Evolutionary conservation across 2,113 vertebrate genomes (phyloP), one percentile per base, ranked within the genome.

Genomic region (Pollimyrus isidori): DNA sequence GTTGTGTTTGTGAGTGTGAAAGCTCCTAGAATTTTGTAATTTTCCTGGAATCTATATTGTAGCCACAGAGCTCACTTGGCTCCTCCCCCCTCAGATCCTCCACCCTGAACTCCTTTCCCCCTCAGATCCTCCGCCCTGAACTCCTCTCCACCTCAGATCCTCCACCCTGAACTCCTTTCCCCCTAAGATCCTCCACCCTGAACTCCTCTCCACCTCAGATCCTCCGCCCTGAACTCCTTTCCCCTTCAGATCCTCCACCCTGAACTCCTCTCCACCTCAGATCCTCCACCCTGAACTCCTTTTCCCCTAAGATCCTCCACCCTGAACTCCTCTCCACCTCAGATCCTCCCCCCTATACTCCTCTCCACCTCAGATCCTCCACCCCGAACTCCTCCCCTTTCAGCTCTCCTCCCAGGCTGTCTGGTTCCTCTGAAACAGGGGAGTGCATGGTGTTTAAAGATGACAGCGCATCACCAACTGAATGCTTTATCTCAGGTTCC

Each of bases 401-500:
- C 48, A 48, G 26, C 7, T 80, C 45, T 26, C 6, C 17, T 84
- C 80, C 35, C 11, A 46, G n/a, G 48, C 11, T 73, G 17, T 26
- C 46, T 42, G 53, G 30, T 5, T 19, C 17, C 15, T 7, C 65
- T 10, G 19, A 87, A 80, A 87, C 30, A 42, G 26, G 30, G 13
- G 26, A 39, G 56, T 42, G 6, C 7, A 17, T 45, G 62, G 35
- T 73, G 73, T 80, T 80, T 76, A 45, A 86, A 76, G 48, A 49
- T 7, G 23, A 89, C 56, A 86, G 83, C 73, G 56, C 58, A 50
- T 89, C 89, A 58, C 58, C 42, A 56, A 53, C 84, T 76, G 62
- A 87, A 65, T 76, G 85, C 46, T 87, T 89, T 89, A 87, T 87
- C 80, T 87, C 85, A 53, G 85, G 62, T 35, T 86, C 65, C 26